Percentiles rank a stretch among this genome's conserved stretches.
Evolutionary conservation across 2,797 vertebrate species (phyloP).

Genomic region (Cercopithecus hamlyni): DNA sequence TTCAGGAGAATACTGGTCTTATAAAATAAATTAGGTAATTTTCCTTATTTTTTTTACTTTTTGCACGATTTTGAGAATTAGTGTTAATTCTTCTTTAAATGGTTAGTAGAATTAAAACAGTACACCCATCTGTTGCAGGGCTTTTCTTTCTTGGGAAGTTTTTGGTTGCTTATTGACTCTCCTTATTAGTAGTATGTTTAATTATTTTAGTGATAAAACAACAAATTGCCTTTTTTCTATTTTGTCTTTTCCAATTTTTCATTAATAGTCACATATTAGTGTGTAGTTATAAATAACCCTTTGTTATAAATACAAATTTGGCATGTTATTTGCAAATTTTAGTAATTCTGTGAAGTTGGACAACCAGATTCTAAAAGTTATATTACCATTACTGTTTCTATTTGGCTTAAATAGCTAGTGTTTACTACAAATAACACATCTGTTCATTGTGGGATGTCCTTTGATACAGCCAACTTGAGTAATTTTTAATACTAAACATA

Average conservation of each 20-base stretch:
- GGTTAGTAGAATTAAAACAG: background rate
- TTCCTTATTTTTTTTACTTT: background rate
- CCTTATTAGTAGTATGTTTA: background rate
- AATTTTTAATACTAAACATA: background rate
- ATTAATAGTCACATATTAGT: background rate
- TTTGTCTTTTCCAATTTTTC: background rate
- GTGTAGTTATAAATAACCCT: background rate
- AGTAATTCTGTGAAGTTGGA: background rate
- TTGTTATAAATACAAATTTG: background rate
- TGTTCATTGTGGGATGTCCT: background rate
- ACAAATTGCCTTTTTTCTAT: background rate
- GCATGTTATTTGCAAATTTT: background rate
- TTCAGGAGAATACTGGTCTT: background rate
- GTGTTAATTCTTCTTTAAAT: background rate
- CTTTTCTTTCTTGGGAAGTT: background rate
- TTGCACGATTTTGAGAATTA: background rate
- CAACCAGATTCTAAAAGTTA: background rate
- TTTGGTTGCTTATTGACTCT: background rate
- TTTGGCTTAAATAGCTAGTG: background rate
- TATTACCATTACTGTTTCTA: background rate
- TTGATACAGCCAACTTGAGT: background rate
- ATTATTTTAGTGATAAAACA: background rate
- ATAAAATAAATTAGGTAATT: background rate
- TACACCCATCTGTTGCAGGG: background rate
- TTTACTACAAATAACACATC: background rate